A percentile compares a stretch with the other conserved stretches of the same genome.
phyloP scores from a whole-genome alignment of 35 echinoderm and acorn worm species.

The Hemicentrotus pulcherrimus region DNA sequence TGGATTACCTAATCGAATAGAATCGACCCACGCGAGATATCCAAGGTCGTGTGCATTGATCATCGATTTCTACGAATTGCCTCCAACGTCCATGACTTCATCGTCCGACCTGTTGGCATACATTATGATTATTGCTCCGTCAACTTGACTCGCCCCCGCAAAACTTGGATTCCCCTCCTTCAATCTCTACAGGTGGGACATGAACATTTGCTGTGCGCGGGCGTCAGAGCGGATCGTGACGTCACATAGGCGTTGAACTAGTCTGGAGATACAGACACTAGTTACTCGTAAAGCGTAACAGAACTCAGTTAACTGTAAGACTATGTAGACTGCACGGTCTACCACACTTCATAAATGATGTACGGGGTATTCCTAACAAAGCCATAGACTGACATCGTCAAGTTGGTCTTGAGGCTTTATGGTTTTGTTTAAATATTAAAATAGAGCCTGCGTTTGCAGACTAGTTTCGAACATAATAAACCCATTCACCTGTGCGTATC shows the following conservation, averaged over 20 bases:
- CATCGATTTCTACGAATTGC: neutral
- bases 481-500: neutral
- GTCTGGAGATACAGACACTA: neutral
- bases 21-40: neutral
- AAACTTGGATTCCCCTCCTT: neutral
- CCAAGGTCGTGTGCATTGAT: neutral
- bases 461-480: neutral
- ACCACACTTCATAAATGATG: too few species aligned
- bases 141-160: neutral
- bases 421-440: too few species aligned
- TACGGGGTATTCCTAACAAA: too few species aligned
- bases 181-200: constrained; percentile 6
- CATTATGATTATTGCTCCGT: neutral
- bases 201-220: neutral
- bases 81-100: neutral
- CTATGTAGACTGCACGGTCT: too few species aligned
- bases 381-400: too few species aligned
- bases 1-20: neutral
- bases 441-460: neutral
- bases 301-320: too few species aligned
- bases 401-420: too few species aligned
- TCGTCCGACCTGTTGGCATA: too few species aligned
- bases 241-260: neutral
- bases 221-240: neutral
- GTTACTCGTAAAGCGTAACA: neutral